Conservation (phyloP, 2,113 vertebrate genomes). For the Lathamus discolor region DNA sequence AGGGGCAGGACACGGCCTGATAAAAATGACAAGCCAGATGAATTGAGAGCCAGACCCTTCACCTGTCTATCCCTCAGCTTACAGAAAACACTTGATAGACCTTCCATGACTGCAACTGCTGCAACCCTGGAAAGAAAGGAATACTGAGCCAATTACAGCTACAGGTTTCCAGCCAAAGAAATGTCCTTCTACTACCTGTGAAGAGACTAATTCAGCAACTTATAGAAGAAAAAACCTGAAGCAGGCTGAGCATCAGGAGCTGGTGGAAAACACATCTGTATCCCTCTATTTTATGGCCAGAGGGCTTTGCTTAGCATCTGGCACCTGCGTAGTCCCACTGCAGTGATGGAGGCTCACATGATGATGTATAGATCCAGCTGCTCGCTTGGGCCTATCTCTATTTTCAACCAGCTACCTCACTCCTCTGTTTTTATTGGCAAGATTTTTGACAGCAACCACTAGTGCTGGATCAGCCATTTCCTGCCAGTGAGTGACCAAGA, state of each 20-base stretch:
- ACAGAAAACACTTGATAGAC: background rate
- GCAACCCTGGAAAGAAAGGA: background rate
- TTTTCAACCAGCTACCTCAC: background rate
- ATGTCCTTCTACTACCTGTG: background rate
- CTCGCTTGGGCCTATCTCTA: background rate
- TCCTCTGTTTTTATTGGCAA: background rate
- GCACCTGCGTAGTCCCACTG: background rate
- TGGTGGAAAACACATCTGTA: background rate
- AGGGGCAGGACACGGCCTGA: slow-evolving; percentile 12
- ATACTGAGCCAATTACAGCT: background rate
- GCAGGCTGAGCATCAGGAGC: background rate
- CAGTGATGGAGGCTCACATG: background rate
- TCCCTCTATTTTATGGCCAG: background rate
- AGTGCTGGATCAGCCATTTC: slow-evolving; percentile 10
- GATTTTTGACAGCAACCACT: background rate
- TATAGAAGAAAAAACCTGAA: background rate
- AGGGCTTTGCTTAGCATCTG: background rate
- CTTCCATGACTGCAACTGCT: background rate
- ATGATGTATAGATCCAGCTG: background rate
- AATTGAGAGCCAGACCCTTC: slow-evolving; percentile 20
- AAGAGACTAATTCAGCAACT: background rate
- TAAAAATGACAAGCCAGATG: slow-evolving; percentile 52
- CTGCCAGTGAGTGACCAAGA: background rate
- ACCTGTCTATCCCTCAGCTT: slow-evolving; percentile 18
- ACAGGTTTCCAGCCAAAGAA: background rate